Evolutionary conservation across 2,888 invertebrate species (phyloP).

Genomic region (Diarsia mendica): DNA sequence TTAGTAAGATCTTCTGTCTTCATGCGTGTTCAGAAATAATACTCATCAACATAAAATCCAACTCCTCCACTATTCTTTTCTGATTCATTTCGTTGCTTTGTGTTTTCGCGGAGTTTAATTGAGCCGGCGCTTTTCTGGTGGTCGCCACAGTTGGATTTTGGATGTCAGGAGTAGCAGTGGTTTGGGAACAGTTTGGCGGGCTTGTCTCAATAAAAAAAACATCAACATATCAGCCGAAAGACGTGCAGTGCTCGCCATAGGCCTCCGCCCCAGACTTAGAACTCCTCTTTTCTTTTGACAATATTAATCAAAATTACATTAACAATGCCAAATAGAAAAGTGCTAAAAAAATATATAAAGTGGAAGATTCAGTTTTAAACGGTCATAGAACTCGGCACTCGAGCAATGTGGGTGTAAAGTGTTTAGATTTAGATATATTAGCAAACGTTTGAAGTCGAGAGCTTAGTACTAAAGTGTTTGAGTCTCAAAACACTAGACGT

Average conservation of each 20-base stretch:
- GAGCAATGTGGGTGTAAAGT: conserved; percentile 32
- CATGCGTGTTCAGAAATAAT: not conserved
- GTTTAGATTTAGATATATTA: conserved; percentile 26
- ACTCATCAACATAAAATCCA: not conserved
- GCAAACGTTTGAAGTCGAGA: conserved; percentile 1
- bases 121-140: no score
- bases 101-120: no score
- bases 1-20: not conserved
- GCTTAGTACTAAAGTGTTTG: not conserved
- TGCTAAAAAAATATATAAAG: conserved; percentile 46
- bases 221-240: not conserved
- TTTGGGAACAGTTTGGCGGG: no score
- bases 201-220: not conserved
- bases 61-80: no score
- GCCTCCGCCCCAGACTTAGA: not conserved
- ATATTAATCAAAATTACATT: conserved; percentile 1
- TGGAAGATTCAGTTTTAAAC: conserved; percentile 27
- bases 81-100: no score
- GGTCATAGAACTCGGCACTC: conserved; percentile 34
- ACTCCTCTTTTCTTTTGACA: not conserved
- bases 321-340: conserved; percentile 17
- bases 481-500: conserved; percentile 8
- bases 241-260: not conserved
- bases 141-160: no score
- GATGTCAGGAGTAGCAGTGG: no score